Percentiles rank a stretch among this genome's conserved stretches.
These are phyloP conservation scores for Luehdorfia chinensis DNA, from an alignment of 1,140 invertebrate species.

Conservation along the genomic window DNA sequence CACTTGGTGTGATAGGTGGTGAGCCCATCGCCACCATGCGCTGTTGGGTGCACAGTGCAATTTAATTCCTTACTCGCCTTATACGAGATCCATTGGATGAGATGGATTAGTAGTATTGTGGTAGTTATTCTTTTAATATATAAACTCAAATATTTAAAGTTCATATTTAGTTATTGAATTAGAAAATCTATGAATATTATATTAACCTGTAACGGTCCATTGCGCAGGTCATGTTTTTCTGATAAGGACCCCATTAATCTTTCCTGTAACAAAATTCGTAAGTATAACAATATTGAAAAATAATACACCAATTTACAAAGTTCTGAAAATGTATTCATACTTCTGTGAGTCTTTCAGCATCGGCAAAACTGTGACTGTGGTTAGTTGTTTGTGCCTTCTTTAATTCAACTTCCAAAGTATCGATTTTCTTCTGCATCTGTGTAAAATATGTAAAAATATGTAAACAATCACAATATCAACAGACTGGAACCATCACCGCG, in stretches of 20 bases:
- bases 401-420: constrained; percentile 45
- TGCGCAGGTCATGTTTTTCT: constrained; percentile 47
- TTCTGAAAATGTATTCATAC: too few species aligned
- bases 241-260: constrained; percentile 47
- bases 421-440: constrained; percentile 67
- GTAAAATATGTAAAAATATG: constrained; percentile 11
- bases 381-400: constrained; percentile 37
- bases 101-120: too few species aligned
- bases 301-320: too few species aligned
- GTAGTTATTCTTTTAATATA: too few species aligned
- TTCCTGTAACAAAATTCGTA: constrained; percentile 38
- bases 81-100: too few species aligned
- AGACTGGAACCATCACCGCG: constrained; percentile 23
- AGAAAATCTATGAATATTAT: not conserved
- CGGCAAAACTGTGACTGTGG: constrained; percentile 56
- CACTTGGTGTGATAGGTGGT: too few species aligned
- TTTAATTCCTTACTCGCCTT: too few species aligned
- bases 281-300: too few species aligned
- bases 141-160: too few species aligned
- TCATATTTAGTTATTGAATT: too few species aligned
- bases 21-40: too few species aligned
- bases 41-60: too few species aligned
- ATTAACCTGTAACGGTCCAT: constrained; percentile 57
- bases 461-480: not conserved
- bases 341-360: constrained; percentile 56